Percentiles rank a stretch among this genome's conserved stretches.
Conservation (phyloP, 2,797 vertebrate species). For the Octomys mimax region DNA sequence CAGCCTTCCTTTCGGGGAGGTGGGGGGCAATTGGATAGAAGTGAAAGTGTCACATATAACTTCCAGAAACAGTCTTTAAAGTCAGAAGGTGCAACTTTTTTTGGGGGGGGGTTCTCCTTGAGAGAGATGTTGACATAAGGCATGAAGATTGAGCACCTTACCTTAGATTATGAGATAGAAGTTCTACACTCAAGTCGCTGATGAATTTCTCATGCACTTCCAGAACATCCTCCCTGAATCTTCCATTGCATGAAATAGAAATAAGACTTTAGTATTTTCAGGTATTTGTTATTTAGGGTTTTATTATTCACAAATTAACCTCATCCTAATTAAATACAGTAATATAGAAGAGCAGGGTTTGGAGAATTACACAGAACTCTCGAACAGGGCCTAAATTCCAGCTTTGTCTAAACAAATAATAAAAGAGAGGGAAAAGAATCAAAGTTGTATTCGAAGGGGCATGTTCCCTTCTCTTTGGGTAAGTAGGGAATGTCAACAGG, state of each 20-base stretch:
- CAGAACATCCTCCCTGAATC: not conserved
- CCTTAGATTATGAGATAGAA: no score
- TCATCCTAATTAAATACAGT: not conserved
- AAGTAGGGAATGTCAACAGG: not conserved
- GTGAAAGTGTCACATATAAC: not conserved
- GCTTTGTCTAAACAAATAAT: not conserved
- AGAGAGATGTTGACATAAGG: not conserved
- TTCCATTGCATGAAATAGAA: not conserved
- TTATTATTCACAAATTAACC: not conserved
- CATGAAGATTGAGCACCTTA: not conserved
- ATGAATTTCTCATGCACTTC: not conserved
- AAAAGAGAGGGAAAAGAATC: not conserved
- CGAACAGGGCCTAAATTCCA: not conserved
- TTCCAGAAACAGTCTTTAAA: not conserved
- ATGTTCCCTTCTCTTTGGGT: not conserved
- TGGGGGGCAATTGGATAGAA: not conserved
- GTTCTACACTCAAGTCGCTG: no score
- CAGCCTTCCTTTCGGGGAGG: not conserved
- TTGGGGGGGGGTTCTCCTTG: not conserved
- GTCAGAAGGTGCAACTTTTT: not conserved
- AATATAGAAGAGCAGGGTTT: not conserved
- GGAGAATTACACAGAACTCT: not conserved
- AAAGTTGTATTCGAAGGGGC: not conserved
- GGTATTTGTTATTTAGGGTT: constrained; percentile 3
- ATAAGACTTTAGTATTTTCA: not conserved